Percentiles rank a stretch among this genome's conserved stretches.
These are phyloP conservation scores for Xyrichtys novacula DNA, from an alignment of 2,797 vertebrate species.

Conservation along the genomic window DNA sequence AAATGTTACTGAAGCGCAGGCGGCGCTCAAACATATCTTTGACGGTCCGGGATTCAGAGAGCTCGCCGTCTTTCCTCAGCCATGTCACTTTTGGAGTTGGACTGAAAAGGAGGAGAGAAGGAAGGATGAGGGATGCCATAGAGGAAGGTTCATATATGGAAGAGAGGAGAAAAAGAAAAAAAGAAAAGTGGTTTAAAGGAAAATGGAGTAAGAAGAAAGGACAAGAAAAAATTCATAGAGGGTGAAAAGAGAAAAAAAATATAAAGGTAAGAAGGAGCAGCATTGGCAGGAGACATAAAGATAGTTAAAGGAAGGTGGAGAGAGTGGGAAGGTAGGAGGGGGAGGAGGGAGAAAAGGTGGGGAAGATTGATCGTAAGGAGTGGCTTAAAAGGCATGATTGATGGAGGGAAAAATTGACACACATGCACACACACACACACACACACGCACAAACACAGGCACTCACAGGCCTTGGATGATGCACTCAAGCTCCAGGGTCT, in stretches of 20 bases:
- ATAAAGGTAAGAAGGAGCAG: slow-evolving; percentile 2
- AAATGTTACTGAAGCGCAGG: slow-evolving; percentile 86
- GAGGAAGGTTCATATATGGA: neutral
- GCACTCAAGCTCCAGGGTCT: slow-evolving; percentile 89
- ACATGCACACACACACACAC: slow-evolving; percentile 6
- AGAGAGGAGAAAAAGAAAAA: neutral
- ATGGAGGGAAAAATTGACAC: slow-evolving; percentile 20
- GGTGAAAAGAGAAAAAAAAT: neutral
- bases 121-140: neutral
- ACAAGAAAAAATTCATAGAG: neutral
- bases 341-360: slow-evolving; percentile 34
- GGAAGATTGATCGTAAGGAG: slow-evolving; percentile 53
- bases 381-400: slow-evolving; percentile 32
- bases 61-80: slow-evolving; percentile 83
- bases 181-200: no score
- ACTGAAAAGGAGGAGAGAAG: slow-evolving; percentile 67
- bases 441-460: slow-evolving; percentile 19
- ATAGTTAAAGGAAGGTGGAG: slow-evolving; percentile 27
- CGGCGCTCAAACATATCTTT: slow-evolving; percentile 86
- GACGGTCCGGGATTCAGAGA: slow-evolving; percentile 79
- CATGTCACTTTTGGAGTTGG: slow-evolving; percentile 90
- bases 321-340: slow-evolving; percentile 15
- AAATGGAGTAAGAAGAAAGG: neutral
- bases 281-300: slow-evolving; percentile 11
- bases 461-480: slow-evolving; percentile 94